phyloP scores from a whole-genome alignment of 2,888 invertebrate genomes.

The Pyrochroa serraticornis region DNA sequence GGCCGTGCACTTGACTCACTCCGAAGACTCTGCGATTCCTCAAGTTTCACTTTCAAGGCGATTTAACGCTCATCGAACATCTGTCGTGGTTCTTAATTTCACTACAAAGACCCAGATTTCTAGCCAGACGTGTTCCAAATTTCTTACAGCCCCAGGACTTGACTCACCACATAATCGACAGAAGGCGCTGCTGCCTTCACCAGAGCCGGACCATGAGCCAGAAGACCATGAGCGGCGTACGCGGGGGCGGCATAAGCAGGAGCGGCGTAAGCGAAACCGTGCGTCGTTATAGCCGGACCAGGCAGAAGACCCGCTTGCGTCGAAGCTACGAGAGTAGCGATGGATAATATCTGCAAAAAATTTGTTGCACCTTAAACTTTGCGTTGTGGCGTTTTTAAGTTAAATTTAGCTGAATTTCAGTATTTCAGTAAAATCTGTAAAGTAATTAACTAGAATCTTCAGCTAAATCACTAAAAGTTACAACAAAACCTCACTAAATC shows the following conservation, averaged over 20 bases:
- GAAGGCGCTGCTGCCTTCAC: conserved; percentile 48
- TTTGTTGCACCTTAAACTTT: too few species aligned
- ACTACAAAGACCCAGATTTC: background rate
- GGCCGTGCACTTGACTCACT: too few species aligned
- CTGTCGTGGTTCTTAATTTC: background rate
- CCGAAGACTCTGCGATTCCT: background rate
- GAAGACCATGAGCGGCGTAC: conserved; percentile 25
- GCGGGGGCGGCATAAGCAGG: conserved; percentile 32
- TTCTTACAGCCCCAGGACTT: conserved; percentile 6
- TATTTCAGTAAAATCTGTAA: too few species aligned
- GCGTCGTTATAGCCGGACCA: conserved; percentile 31
- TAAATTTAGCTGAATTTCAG: too few species aligned
- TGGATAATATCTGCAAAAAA: conserved; percentile 50
- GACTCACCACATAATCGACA: conserved; percentile 48
- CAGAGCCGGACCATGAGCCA: conserved; percentile 38
- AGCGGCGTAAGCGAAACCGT: conserved; percentile 24
- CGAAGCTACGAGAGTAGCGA: conserved; percentile 54
- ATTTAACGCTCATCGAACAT: background rate
- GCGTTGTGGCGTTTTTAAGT: background rate
- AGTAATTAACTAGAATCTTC: too few species aligned
- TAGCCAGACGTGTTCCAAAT: conserved; percentile 12
- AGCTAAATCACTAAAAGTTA: too few species aligned
- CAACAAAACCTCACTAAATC: too few species aligned
- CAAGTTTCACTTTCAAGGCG: background rate
- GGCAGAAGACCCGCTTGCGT: conserved; percentile 61